Base-by-base conservation (phyloP, 2,888 invertebrate species). In the Drosophila robusta region DNA sequence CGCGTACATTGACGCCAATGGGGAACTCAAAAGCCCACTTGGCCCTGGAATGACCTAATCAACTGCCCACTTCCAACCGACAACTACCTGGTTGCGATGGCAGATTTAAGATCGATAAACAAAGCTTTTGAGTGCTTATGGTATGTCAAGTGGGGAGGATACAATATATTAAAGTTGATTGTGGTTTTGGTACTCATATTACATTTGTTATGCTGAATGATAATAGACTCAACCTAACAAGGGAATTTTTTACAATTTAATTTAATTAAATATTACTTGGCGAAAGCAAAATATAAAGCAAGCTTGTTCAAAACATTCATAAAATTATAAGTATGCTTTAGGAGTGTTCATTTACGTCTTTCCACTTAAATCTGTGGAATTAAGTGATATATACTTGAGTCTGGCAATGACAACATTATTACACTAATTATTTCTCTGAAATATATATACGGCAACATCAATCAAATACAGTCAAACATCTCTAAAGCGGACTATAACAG, bases 1-100 rank as follows among this genome's bases (percentile, higher is more conserved):
- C 65, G 79, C 82, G 80, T 77, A 50, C 85, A 36, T 81, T 80
- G 80, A 80, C 80, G 75, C 49, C 78, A 16, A 66, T 8, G 69
- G 66, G 62, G 45, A 67, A 47, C 55, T 56, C 32, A 54, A 22
- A 9, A 47, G 54, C 4, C 29, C 39, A 49, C 49, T 50, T 69
- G 64, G 64, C 80, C 78, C 52, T 80, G 83, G 50, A 22, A n/a
- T 58, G 45, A 58, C 54, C 51, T 12, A 39, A 46, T 11, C 39
- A 49, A 14, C 14, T 7, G 44, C 16, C 29, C 47, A 58, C 32
- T 34, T 36, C 49, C 41, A 66, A 47, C 12, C 24, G 12, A 18
- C 18, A 5, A 71, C 50, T 71, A 58, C 42, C 71, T 55, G 45
- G 38, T 47, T 22, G 22, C 51, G 9, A n/a, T 11, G 9, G 9